Base-by-base conservation (phyloP, 2,888 invertebrate species). In the Endomychus coccineus region DNA sequence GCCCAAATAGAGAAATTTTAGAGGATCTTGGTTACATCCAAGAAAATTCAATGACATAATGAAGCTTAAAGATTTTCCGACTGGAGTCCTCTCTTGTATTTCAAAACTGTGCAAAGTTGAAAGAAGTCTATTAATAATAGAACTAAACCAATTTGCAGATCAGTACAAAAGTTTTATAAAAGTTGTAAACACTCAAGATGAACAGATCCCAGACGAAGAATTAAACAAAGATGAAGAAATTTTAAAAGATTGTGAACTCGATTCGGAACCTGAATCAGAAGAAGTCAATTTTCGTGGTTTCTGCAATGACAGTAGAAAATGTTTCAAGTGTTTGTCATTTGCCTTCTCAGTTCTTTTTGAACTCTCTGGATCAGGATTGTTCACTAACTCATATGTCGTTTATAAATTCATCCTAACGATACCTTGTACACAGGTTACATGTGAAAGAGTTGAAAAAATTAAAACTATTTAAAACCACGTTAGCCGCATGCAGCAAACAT, bases 281-380 rank as follows among this genome's bases (percentile, higher is more conserved):
- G 27, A 27, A 27, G 24, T 10, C n/a, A 23, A 23, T 23, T 23
- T 23, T 23, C 24, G 11, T 23, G 46, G 34, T 45, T 27, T 34
- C 30, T 41, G 12, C 40, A 46, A 25, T 39, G 37, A 12, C 22
- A 39, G 14, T 39, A 44, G 5, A 47, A 44, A 16, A 45, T 23
- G 24, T 23, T 23, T 23, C 24, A 9, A 5, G 24, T 23, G 24
- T 23, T 23, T 23, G 3, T n/a, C 24, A 23, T 23, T n/a, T 12
- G 24, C 24, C 24, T 23, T 23, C 9, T 23, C 31, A 1, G 23
- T 44, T 2, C 45, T 45, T 34, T 22, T 42, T 2, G 42, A 47
- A 27, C 46, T 47, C 23, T 36, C 32, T 6, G n/a, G n/a, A n/a
- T n/a, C n/a, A n/a, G n/a, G n/a, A n/a, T n/a, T n/a, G n/a, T n/a